Evolutionary conservation across 64 coral and sea anemone species (phyloP), one percentile per base, ranked within the genome.

Genomic region (Pachyseris speciosa): DNA sequence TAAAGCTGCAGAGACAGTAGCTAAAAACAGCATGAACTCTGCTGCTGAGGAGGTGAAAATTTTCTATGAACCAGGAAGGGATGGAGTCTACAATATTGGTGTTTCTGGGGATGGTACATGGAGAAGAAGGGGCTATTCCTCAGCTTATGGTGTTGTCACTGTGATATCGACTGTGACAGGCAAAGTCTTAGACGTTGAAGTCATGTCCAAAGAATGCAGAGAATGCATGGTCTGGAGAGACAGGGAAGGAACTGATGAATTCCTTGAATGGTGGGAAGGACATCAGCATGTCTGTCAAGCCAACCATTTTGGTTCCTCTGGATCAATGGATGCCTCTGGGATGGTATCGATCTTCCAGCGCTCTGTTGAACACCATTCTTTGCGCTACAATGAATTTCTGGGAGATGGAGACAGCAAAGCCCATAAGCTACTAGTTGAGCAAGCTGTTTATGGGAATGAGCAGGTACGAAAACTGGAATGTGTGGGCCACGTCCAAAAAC

Each of bases 101-200:
- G 33, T 87, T 0, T 87, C 65, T 9, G 63, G 19, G 28, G 84
- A 87, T 49, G 84, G 65, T 7, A 87, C 84, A 2, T 87, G 84
- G 84, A 45, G 29, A 20, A 40, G 31, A 13, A 71, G 84, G 29
- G 84, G 84, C 2, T 87, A 72, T 27, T 87, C 84, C 4, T 87
- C 64, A 3, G 0, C 84, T 8, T 69, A 52, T 72, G 84, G 84
- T 0, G 65, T 87, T 12, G 84, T 87, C 12, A 71, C 38, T 3
- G 40, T 15, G 0, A 0, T 71, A 9, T 87, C 84, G 0, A 47
- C 31, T 8, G 12, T 87, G 0, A 87, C 66, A 16, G 84, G 84
- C 22, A 72, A 87, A 40, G 84, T 12, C 2, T 5, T 87, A 5
- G 84, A 87, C 29, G 17, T 13, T 50, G 84, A 73, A 16, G 36